Base-by-base conservation (phyloP, 2,113 vertebrate genomes). In the Crypturellus undulatus region DNA sequence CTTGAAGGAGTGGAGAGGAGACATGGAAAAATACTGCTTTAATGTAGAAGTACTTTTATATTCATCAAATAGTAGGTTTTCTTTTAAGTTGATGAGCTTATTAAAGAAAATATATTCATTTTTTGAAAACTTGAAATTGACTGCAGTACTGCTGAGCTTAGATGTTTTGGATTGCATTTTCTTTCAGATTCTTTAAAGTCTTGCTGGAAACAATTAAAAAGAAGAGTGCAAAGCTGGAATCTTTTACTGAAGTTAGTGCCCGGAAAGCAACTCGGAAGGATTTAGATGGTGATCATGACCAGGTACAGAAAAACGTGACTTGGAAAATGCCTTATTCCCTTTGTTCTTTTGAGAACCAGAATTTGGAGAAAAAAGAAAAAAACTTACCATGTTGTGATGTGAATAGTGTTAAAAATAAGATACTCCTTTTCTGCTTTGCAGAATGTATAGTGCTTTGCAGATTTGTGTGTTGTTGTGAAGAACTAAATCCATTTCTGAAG, bases 131-230 rank as follows among this genome's bases (percentile, higher is more conserved):
- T 59, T 73, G 32, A 60, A 15, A 7, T n/a, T 63, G 34, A 62
- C 56, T 76, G 9, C 5, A 0, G 24, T 43, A 11, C 28, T 71
- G 17, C 71, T 84, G 77, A 95, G 25, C 0, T 8, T 70, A 81
- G 32, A 49, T 16, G 3, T 17, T 2, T 42, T 85, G 71, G 10
- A 9, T 60, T 94, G 76, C 73, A 88, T 63, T 47, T 68, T 6
- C 79, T 93, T 64, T 58, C 97, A 99, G 99, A 43, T 99, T 99
- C 94, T 98, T 99, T 75, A 98, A 96, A 80, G 90, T 98, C 28
- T 90, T 99, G 49, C 95, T 99, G 28, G 99, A 99, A 52, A 96
- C 98, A 56, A 98, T 99, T 84, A 99, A 98, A 94, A 99, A 97
- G 96, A 99, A 97, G 90, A 98, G 62, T 10, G 95, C 97, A 54